Evolutionary conservation across 2,797 vertebrate genomes (phyloP).

Genomic region (Acanthurus lineatus): DNA sequence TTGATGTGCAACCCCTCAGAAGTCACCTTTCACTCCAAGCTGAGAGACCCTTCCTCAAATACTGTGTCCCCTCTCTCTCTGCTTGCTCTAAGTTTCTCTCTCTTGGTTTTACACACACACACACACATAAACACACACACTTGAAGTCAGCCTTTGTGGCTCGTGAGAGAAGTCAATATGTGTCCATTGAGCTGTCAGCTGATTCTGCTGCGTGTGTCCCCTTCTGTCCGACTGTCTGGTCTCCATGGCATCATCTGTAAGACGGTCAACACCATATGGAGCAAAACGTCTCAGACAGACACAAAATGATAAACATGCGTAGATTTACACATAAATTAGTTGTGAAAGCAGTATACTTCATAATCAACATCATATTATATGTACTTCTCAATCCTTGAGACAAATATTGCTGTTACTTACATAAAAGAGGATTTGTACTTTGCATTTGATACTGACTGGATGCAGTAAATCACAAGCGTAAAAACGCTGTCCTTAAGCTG

Average conservation of each 20-base stretch:
- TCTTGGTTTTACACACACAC: conserved; percentile 32
- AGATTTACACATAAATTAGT: not conserved
- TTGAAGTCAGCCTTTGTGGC: conserved; percentile 54
- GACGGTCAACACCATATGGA: conserved; percentile 8
- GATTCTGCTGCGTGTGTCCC: conserved; percentile 47
- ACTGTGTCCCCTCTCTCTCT: not conserved
- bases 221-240: conserved; percentile 61
- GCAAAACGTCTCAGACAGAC: conserved; percentile 5
- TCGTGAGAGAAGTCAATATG: conserved; percentile 88
- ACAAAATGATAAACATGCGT: conserved; percentile 2
- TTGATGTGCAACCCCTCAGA: conserved; percentile 61
- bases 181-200: conserved; percentile 78
- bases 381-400: not conserved
- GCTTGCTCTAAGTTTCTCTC: conserved; percentile 16
- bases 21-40: conserved; percentile 60
- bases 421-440: conserved; percentile 14
- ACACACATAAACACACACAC: conserved; percentile 37
- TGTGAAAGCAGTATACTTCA: not conserved
- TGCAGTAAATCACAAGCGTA: conserved; percentile 15
- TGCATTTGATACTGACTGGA: not conserved
- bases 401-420: not conserved
- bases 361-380: not conserved
- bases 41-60: conserved; percentile 65
- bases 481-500: conserved; percentile 29
- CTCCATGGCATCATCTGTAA: conserved; percentile 75